Percentiles rank a stretch among this genome's conserved stretches.
Conservation (phyloP, 2,113 vertebrate species). For the Choloepus hoffmanni region DNA sequence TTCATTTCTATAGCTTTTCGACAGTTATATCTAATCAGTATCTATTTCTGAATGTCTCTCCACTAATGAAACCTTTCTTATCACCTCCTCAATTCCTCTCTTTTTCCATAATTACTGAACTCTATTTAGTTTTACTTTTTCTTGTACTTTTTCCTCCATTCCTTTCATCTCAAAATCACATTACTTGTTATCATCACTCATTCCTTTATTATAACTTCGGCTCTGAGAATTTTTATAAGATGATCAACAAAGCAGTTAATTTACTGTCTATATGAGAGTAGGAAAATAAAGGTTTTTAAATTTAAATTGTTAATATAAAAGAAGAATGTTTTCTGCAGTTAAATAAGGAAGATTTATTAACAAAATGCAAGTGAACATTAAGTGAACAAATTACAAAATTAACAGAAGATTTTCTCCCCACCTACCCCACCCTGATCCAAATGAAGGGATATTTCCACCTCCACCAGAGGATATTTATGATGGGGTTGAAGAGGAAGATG, state of each 20-base stretch:
- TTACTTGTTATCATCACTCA: background rate
- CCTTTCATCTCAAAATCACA: background rate
- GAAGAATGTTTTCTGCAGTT: background rate
- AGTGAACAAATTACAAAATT: conserved; percentile 7
- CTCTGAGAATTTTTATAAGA: conserved; percentile 32
- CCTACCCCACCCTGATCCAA: background rate
- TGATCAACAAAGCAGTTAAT: background rate
- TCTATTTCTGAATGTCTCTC: background rate
- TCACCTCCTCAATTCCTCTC: background rate
- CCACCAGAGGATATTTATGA: conserved; percentile 92
- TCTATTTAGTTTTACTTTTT: background rate
- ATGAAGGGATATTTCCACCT: conserved; percentile 88
- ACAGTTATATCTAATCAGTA: background rate
- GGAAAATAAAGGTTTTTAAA: background rate
- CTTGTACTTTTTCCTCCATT: background rate
- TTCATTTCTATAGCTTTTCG: conserved; percentile 25
- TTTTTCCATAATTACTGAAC: background rate
- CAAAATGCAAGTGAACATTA: background rate
- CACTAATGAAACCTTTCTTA: background rate
- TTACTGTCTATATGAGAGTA: background rate
- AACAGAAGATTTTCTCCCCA: background rate
- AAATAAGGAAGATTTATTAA: background rate
- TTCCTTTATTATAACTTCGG: background rate
- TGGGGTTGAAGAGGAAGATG: conserved; percentile 89
- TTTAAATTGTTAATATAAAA: conserved; percentile 8